Conservation (phyloP, 2,113 vertebrate genomes). For the Microcebus griseorufus region DNA sequence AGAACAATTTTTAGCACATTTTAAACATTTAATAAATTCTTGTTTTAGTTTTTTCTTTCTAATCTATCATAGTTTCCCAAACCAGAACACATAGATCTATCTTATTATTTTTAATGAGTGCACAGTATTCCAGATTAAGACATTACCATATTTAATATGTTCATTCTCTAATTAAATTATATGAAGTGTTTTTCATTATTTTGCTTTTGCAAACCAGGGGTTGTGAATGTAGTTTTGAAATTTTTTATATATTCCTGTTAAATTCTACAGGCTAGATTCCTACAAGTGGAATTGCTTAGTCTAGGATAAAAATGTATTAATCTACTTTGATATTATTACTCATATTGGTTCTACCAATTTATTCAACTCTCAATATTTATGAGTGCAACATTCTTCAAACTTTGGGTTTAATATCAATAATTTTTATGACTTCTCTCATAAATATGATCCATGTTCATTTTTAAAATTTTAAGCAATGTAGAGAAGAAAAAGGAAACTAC, state of each 20-base stretch:
- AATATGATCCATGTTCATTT: background rate
- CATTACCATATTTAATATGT: background rate
- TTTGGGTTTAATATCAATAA: background rate
- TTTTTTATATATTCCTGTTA: background rate
- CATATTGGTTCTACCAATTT: background rate
- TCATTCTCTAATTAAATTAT: background rate
- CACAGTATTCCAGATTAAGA: background rate
- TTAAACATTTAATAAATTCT: background rate
- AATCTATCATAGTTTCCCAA: background rate
- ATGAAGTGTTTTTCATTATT: background rate
- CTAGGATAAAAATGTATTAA: background rate
- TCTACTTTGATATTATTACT: background rate
- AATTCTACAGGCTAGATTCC: background rate
- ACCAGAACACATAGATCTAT: background rate
- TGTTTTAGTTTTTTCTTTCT: background rate
- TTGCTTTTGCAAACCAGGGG: background rate
- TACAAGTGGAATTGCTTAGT: background rate
- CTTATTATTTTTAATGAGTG: background rate
- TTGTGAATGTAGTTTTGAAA: background rate
- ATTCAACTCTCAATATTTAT: background rate
- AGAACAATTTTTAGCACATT: background rate
- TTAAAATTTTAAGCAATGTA: background rate
- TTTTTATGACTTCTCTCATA: background rate
- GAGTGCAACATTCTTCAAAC: background rate
- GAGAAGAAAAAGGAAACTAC: background rate